Evolutionary conservation across 2,888 invertebrate species (phyloP), one percentile per base, ranked within the genome.

Genomic region (Agrotis puta): DNA sequence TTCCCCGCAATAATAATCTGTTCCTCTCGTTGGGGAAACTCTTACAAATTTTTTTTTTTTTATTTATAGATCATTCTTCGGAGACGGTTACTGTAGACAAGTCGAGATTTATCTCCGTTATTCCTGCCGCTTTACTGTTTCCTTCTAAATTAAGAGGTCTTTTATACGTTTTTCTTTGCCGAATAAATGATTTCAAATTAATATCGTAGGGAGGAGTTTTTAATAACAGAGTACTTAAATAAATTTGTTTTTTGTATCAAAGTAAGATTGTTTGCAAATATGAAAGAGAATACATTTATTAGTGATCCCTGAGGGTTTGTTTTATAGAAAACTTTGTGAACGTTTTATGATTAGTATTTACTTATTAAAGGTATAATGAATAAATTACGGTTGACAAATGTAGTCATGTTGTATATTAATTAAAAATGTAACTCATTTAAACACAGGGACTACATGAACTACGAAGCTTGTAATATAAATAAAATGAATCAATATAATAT

Each of bases 161-260:
- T 91, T 91, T 90, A 89, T 90, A 85, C 87, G 83, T 84, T 87
- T 92, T 92, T 87, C 86, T 89, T 89, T 88, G 87, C 85, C 84
- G 88, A 91, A 92, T 93, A 92, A 93, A 92, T 92, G 89, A 92
- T 92, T 91, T 88, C 88, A 90, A 92, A 93, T 92, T 94, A 92
- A 92, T 92, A 90, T 91, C 90, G 14, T 90, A 91, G 88, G 88
- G 88, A 88, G 87, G 89, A 89, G 83, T 82, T 90, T 91, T 91
- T 92, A 93, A 91, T 91, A 86, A 89, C 84, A 20, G 39, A 71
- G 27, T 74, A 50, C 73, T 74, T 74, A 61, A 61, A 61, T 56
- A 72, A 79, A 79, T 74, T 74, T 74, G 73, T 73, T 74, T 13
- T n/a, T 72, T 78, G 18, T 62, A 72, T 63, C 33, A 73, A 72